These are phyloP conservation scores for Ganaspis sp. DNA, from an alignment of 1,140 invertebrate genomes.

Conservation along the genomic window DNA sequence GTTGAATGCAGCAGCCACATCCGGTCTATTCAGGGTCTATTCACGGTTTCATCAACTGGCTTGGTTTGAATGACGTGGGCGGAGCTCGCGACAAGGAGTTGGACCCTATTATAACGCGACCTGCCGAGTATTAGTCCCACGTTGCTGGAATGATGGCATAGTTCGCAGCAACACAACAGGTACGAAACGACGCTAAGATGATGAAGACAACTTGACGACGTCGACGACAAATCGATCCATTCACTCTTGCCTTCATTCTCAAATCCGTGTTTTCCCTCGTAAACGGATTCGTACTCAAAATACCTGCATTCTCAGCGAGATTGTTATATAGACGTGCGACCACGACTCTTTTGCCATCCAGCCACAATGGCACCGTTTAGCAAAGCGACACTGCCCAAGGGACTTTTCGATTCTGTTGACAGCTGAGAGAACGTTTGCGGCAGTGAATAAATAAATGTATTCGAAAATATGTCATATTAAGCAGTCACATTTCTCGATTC, in stretches of 20 bases:
- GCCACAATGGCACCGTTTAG: constrained; percentile 45
- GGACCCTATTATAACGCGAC: constrained; percentile 47
- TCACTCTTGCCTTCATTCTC: constrained; percentile 46
- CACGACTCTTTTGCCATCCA: not conserved
- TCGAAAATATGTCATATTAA: constrained; percentile 25
- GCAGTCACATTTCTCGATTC: not conserved
- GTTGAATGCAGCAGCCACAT: constrained; percentile 63
- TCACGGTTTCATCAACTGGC: constrained; percentile 39
- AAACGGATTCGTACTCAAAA: constrained; percentile 55
- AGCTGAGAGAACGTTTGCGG: constrained; percentile 17
- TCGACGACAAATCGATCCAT: constrained; percentile 54
- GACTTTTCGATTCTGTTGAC: constrained; percentile 53
- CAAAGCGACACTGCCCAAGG: constrained; percentile 27
- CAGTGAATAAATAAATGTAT: constrained; percentile 39
- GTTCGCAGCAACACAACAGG: constrained; percentile 45
- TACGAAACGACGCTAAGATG: constrained; percentile 32
- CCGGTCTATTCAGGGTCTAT: constrained; percentile 59
- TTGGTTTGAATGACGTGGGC: constrained; percentile 55
- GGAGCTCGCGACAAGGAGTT: constrained; percentile 47
- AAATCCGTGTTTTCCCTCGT: constrained; percentile 53
- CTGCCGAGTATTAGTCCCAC: constrained; percentile 41
- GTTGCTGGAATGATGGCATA: constrained; percentile 39
- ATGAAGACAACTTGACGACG: constrained; percentile 34
- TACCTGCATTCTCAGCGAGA: constrained; percentile 40
- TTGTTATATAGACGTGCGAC: constrained; percentile 32